Evolutionary conservation across 2,888 invertebrate genomes (phyloP), one percentile per base, ranked within the genome.

Genomic region (Imbricaverruca yamaguchii): DNA sequence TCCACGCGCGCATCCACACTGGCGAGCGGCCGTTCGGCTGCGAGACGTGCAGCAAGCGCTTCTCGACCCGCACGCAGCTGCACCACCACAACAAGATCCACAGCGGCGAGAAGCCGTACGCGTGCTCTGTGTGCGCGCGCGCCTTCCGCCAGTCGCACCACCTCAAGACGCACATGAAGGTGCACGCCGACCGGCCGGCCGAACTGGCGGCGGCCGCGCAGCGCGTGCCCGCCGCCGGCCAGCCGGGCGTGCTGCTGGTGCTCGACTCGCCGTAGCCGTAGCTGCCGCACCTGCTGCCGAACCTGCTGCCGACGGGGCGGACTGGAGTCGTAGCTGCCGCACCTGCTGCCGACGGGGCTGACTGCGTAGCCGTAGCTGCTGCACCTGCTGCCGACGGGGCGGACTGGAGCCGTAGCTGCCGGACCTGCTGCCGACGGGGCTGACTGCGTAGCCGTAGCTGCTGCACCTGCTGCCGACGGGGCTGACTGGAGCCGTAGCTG

Each of bases 51-150:
- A 55, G 55, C 9, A 74, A 74, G 74, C 53, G 53, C 0, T 74
- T 74, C 74, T 55, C 74, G 18, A 74, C 74, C 21, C 74, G 74
- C 74, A 74, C 74, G 55, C 74, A 74, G 74, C 74, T 74, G 74
- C 55, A 23, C 74, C 74, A 74, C 55, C 74, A 74, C 55, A 12
- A 21, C 21, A 74, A 74, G 53, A 74, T 74, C 74, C 74, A 74
- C 74, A 53, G 53, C 21, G 74, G 74, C 55, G 74, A 74, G 55
- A 74, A 74, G 74, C 74, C 74, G 55, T 74, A 74, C 74, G 53
- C 21, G 53, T 74, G 74, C 10, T 0, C 74, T 0, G 74, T 74
- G 21, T 74, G 74, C 53, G 7, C 7, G 53, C 74, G 74, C 9
- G 74, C 23, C 21, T 74, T 74, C 21, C 18, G 74, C 21, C 74